Conservation (phyloP, 2,113 vertebrate species). For the Mystacornis crossleyi region DNA sequence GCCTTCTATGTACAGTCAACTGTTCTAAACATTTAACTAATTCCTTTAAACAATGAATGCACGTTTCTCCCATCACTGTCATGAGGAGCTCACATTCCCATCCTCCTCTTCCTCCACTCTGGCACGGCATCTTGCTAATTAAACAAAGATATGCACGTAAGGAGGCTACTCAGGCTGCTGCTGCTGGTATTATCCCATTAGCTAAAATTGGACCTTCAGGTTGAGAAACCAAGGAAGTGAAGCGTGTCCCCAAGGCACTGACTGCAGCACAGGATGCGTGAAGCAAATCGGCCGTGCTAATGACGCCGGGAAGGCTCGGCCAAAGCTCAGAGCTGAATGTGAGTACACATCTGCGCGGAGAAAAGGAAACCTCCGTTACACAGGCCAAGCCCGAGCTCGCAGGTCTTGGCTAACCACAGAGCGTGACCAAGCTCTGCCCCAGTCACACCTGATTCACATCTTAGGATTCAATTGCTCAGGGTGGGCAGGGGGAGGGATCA, state of each 20-base stretch:
- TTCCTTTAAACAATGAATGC: background rate
- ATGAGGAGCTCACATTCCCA: background rate
- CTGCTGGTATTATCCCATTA: background rate
- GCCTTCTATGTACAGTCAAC: background rate
- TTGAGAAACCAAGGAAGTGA: background rate
- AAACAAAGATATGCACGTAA: background rate
- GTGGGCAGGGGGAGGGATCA: background rate
- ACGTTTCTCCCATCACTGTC: background rate
- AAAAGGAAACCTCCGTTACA: background rate
- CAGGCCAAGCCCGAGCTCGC: background rate
- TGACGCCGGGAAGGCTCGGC: background rate
- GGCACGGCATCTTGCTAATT: fast-evolving
- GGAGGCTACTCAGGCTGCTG: background rate
- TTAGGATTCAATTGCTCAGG: background rate
- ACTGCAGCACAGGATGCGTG: background rate
- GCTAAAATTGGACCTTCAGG: background rate
- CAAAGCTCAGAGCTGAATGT: slow-evolving; percentile 27
- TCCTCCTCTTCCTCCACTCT: background rate
- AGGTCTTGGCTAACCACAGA: background rate
- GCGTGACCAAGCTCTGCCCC: background rate
- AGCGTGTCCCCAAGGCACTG: background rate
- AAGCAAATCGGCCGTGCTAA: background rate
- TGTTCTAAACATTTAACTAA: background rate
- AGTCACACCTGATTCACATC: background rate
- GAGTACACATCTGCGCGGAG: slow-evolving; percentile 68